These are phyloP conservation scores for Orthochromis malagaraziensis DNA, from an alignment of 2,113 vertebrate species.

Conservation along the genomic window DNA sequence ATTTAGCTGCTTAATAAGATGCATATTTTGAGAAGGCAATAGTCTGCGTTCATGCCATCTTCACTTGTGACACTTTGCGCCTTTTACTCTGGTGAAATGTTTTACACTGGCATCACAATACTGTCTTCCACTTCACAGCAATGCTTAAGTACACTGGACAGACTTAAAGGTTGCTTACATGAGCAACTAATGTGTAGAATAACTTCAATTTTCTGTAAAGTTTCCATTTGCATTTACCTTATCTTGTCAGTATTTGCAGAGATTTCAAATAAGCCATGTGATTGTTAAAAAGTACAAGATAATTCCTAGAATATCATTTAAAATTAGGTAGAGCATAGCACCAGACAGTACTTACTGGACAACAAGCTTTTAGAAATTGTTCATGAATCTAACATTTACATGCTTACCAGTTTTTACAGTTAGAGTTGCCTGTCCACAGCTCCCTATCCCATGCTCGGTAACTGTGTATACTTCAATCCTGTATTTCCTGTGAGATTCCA, in stretches of 20 bases:
- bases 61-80: background rate
- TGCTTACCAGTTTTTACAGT: conserved; percentile 74
- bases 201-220: background rate
- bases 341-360: background rate
- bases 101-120: background rate
- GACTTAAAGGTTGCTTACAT: background rate
- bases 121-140: background rate
- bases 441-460: conserved; percentile 68
- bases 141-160: background rate
- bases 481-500: conserved; percentile 75
- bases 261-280: background rate
- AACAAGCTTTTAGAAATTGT: background rate
- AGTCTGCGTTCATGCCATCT: background rate
- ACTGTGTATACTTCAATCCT: conserved; percentile 71
- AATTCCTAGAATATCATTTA: background rate
- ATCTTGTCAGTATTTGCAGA: background rate
- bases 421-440: conserved; percentile 61
- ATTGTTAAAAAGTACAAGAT: background rate
- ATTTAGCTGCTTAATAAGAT: background rate
- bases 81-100: background rate
- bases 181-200: background rate
- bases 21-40: background rate
- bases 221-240: background rate
- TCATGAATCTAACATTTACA: background rate
- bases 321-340: background rate